phyloP scores from a whole-genome alignment of 2,113 vertebrate species.

The Glaucomys volans region DNA sequence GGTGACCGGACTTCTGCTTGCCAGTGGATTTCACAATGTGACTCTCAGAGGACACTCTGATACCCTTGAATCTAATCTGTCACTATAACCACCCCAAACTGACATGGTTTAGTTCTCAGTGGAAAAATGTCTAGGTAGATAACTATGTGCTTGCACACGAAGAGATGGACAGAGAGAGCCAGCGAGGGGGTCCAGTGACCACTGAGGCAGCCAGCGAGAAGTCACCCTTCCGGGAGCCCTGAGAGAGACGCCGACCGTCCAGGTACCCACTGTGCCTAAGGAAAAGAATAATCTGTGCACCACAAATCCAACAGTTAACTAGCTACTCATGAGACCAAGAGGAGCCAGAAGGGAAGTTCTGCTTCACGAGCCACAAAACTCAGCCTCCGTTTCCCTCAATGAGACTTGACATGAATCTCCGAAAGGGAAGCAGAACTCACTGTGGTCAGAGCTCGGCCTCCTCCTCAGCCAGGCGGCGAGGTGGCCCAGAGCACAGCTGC shows the following conservation, averaged over 20 bases:
- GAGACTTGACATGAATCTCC: not conserved
- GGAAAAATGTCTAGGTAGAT: not conserved
- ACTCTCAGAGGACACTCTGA: not conserved
- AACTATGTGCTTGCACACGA: no score
- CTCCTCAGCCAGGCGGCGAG: not conserved
- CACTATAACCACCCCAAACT: not conserved
- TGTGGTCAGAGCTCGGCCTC: not conserved
- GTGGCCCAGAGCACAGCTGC: not conserved
- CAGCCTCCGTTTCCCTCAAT: accelerated
- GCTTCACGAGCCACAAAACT: not conserved
- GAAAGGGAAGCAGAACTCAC: constrained; percentile 56
- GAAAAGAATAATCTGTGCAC: not conserved
- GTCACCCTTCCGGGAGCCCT: not conserved
- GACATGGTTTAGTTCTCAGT: accelerated
- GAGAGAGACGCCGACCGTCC: accelerated
- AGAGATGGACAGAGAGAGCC: not conserved
- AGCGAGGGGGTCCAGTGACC: not conserved
- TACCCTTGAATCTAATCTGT: not conserved
- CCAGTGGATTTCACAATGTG: no score
- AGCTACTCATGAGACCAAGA: not conserved
- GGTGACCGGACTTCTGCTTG: accelerated
- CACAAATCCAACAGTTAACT: not conserved
- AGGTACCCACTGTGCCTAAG: not conserved
- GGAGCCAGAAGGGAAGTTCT: not conserved
- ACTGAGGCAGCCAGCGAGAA: accelerated